phyloP scores from a whole-genome alignment of 2,113 vertebrate species.

The Macaca mulatta region DNA sequence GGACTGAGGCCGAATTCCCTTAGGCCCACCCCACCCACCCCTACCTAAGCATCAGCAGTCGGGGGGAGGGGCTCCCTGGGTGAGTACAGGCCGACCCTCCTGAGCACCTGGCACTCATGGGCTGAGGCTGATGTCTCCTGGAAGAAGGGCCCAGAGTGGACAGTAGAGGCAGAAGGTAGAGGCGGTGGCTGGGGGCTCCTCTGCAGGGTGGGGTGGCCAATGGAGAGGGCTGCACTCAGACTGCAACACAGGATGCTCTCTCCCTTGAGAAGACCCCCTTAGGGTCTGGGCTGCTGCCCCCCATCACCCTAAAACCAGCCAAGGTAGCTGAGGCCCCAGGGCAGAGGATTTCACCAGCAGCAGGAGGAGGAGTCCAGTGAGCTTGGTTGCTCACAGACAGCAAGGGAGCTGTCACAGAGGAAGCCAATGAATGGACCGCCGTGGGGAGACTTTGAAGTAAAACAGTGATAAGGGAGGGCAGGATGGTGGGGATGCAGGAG shows the following conservation, averaged over 20 bases:
- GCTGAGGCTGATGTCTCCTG: not conserved
- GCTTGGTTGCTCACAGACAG: not conserved
- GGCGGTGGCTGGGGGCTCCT: accelerated
- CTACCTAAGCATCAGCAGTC: accelerated
- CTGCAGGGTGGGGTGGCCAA: accelerated
- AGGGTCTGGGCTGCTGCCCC: not conserved
- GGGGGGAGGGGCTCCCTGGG: not conserved
- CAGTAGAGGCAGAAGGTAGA: not conserved
- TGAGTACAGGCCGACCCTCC: not conserved
- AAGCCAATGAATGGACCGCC: accelerated
- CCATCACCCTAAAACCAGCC: no score
- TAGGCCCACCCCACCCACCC: not conserved
- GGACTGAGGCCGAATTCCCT: not conserved
- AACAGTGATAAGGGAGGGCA: not conserved
- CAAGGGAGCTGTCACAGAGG: not conserved
- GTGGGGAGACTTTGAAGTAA: no score
- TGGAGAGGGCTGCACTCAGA: not conserved
- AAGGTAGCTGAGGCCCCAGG: not conserved
- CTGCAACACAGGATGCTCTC: accelerated
- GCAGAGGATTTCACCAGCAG: not conserved
- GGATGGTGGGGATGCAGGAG: not conserved
- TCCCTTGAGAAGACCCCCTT: not conserved
- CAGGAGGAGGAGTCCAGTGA: not conserved
- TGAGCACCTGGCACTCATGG: not conserved
- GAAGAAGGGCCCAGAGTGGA: not conserved